These are phyloP conservation scores for Coluber constrictor DNA, from an alignment of 2,797 vertebrate species.

Conservation along the genomic window DNA sequence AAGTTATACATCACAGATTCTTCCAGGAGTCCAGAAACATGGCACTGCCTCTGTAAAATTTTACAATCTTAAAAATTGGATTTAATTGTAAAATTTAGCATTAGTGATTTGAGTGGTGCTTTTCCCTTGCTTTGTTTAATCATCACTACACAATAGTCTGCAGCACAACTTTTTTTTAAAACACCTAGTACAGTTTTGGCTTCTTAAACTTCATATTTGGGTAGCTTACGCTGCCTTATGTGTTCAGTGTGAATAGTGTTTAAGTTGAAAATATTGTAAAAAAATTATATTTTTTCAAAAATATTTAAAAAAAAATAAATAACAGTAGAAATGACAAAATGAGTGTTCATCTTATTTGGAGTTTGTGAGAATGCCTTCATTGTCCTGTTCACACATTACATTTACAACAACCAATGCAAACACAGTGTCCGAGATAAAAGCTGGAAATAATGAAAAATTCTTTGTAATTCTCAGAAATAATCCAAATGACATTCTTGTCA, in stretches of 20 bases:
- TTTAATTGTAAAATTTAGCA: constrained; percentile 56
- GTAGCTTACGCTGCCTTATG: constrained; percentile 81
- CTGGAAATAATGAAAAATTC: neutral
- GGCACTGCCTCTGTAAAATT: constrained; percentile 53
- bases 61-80: constrained; percentile 48
- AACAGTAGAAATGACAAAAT: constrained; percentile 75
- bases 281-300: constrained; percentile 87
- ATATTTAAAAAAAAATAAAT: constrained; percentile 85
- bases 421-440: neutral
- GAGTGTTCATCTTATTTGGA: constrained; percentile 5
- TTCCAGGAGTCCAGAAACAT: constrained; percentile 39
- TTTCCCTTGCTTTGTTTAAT: constrained; percentile 76
- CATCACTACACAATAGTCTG: constrained; percentile 75
- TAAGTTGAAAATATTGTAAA: constrained; percentile 84
- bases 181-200: constrained; percentile 79
- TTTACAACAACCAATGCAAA: neutral
- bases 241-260: constrained; percentile 87
- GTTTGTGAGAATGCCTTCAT: rapidly evolving
- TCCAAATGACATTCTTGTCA: neutral
- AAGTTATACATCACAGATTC: constrained; percentile 45
- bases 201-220: constrained; percentile 79
- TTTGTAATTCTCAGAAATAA: neutral
- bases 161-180: constrained; percentile 75
- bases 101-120: constrained; percentile 74
- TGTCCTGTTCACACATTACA: neutral